phyloP scores from a whole-genome alignment of 2,113 vertebrate genomes.

The Nematolebias whitei region DNA sequence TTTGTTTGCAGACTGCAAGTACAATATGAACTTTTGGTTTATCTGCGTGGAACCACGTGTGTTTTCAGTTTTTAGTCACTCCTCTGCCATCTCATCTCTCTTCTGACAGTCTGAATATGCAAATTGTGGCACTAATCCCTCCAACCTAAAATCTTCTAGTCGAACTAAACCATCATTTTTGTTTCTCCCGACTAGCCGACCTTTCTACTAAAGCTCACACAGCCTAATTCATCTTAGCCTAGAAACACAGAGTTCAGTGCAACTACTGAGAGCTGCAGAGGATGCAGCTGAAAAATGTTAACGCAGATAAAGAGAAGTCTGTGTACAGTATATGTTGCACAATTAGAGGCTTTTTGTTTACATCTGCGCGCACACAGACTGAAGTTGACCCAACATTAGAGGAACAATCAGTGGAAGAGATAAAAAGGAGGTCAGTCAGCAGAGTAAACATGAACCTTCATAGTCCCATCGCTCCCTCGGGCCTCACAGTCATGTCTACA shows the following conservation, averaged over 20 bases:
- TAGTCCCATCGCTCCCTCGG: constrained; percentile 19
- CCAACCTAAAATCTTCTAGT: too few species aligned
- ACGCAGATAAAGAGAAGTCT: background rate
- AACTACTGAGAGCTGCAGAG: background rate
- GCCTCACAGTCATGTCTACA: constrained; percentile 52
- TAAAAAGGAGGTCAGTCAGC: constrained; percentile 60
- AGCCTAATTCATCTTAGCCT: too few species aligned
- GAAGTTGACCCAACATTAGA: constrained; percentile 46
- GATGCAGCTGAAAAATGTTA: background rate
- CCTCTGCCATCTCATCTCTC: constrained; percentile 4
- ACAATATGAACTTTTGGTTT: background rate
- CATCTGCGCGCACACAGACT: constrained; percentile 58
- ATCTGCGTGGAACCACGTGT: background rate
- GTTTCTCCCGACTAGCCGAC: constrained; percentile 19
- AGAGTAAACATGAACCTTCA: constrained; percentile 49
- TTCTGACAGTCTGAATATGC: background rate
- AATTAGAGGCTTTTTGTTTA: constrained; percentile 64
- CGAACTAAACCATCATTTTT: background rate
- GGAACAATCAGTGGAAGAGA: constrained; percentile 54
- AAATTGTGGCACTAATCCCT: background rate
- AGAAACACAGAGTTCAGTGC: background rate
- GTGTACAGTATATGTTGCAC: background rate
- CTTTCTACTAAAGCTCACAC: constrained; percentile 15
- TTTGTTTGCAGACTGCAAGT: too few species aligned
- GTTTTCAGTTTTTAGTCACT: background rate